Conservation (phyloP, 2,888 invertebrate species). For the Pseudococcus longispinus region DNA sequence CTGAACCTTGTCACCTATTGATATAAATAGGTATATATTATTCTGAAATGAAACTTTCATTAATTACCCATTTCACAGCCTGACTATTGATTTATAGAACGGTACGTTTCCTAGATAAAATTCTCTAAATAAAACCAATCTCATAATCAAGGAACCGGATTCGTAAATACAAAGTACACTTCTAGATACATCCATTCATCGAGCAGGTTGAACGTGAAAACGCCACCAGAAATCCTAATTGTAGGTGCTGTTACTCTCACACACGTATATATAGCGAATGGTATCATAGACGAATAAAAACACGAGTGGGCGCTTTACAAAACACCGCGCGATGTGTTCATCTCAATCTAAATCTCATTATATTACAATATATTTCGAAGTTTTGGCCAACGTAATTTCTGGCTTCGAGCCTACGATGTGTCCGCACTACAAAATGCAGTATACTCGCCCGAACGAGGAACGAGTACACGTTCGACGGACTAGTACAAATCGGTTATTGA, state of each 20-base stretch:
- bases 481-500: conserved; percentile 22
- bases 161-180: not conserved
- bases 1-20: not conserved
- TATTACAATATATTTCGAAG: conserved; percentile 15
- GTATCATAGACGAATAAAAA: conserved; percentile 10
- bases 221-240: not conserved
- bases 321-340: not conserved
- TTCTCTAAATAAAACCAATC: not conserved
- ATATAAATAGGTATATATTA: not conserved
- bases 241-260: not conserved
- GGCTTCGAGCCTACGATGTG: conserved; percentile 39
- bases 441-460: not conserved
- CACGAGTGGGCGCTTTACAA: conserved; percentile 13
- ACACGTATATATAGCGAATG: not conserved
- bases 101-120: not conserved
- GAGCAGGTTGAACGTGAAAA: not conserved
- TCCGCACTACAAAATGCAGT: conserved; percentile 1
- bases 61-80: not conserved
- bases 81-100: not conserved
- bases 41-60: not conserved
- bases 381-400: conserved; percentile 35
- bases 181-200: not conserved
- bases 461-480: not conserved
- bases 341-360: conserved; percentile 42
- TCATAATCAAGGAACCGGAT: not conserved